Evolutionary conservation across 2,113 vertebrate species (phyloP).

Genomic region (Oostethus manadensis): DNA sequence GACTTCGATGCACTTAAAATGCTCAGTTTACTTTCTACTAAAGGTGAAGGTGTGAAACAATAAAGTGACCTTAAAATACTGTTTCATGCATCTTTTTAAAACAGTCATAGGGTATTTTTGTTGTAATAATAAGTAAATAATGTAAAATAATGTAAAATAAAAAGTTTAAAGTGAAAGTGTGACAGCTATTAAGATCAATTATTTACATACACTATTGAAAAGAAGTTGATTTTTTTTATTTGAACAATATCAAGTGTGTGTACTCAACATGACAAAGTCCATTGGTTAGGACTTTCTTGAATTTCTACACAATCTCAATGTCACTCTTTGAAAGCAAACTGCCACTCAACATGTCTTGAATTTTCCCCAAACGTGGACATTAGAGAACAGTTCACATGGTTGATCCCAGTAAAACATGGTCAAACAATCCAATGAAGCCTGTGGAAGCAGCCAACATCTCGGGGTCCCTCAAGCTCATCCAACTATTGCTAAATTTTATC

Average conservation of each 20-base stretch:
- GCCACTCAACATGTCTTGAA: not conserved
- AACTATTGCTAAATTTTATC: slow-evolving; percentile 1
- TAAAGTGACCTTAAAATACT: too few species aligned
- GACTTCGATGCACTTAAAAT: too few species aligned
- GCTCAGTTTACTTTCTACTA: too few species aligned
- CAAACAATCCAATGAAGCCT: not conserved
- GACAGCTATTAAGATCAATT: not conserved
- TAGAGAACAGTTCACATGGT: too few species aligned
- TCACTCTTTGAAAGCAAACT: not conserved
- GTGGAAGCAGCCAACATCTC: not conserved
- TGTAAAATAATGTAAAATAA: not conserved
- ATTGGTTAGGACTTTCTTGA: not conserved
- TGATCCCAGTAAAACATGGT: not conserved
- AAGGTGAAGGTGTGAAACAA: too few species aligned
- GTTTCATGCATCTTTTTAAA: too few species aligned
- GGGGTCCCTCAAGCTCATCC: not conserved
- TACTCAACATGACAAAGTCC: slow-evolving; percentile 18
- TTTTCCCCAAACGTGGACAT: too few species aligned
- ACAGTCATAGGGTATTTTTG: too few species aligned
- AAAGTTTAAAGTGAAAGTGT: not conserved
- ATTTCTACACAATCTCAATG: not conserved
- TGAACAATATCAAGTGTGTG: slow-evolving; percentile 15
- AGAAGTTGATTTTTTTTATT: not conserved
- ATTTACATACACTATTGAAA: not conserved
- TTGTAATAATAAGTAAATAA: too few species aligned